A percentile compares a stretch with the other conserved stretches of the same genome.
Conservation (phyloP, 2,888 invertebrate genomes). For the Euclidia mi region DNA sequence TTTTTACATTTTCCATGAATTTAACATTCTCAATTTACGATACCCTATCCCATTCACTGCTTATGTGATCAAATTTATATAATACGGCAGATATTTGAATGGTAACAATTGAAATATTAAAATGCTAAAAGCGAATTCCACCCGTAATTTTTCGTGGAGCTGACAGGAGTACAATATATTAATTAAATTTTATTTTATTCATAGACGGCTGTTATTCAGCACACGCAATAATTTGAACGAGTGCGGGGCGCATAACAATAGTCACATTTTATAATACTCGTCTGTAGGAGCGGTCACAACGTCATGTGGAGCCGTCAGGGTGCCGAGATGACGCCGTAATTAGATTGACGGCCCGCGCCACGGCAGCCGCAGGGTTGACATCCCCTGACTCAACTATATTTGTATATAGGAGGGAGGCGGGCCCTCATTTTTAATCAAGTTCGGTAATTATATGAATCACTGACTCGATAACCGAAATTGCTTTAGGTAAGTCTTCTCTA, state of each 20-base stretch:
- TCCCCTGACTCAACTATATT: not conserved
- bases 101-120: too few relatives aligned
- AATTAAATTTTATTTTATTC: not conserved
- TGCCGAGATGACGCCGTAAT: constrained; percentile 65
- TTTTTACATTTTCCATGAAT: too few relatives aligned
- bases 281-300: not conserved
- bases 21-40: too few relatives aligned
- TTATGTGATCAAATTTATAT: too few relatives aligned
- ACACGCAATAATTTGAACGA: too few relatives aligned
- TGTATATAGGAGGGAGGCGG: constrained; percentile 5
- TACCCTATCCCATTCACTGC: too few relatives aligned
- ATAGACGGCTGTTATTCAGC: not conserved
- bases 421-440: constrained; percentile 18
- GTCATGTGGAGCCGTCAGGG: constrained; percentile 9
- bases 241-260: too few relatives aligned
- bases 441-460: constrained; percentile 11
- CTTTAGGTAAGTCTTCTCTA: too few relatives aligned
- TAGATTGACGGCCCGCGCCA: constrained; percentile 56
- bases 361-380: constrained; percentile 24
- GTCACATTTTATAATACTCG: too few relatives aligned
- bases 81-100: too few relatives aligned
- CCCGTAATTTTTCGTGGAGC: too few relatives aligned
- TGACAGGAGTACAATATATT: not conserved
- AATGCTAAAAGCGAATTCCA: too few relatives aligned
- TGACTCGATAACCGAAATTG: constrained; percentile 6